Evolutionary conservation across 92 coral and sea anemone species (phyloP), one percentile per base, ranked within the genome.

Genomic region (Bergia sp.): DNA sequence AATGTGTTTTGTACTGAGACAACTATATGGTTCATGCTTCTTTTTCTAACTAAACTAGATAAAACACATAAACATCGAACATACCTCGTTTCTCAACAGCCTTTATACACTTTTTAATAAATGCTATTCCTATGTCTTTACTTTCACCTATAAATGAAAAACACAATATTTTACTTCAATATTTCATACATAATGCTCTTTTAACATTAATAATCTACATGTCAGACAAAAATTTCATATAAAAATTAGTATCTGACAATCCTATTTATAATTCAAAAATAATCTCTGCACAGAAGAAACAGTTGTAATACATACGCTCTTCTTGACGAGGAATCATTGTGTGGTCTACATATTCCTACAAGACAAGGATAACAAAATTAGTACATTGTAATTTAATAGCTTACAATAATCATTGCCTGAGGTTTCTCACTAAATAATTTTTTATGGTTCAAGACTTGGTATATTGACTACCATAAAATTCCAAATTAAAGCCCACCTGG

Each of bases 61-160:
- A 29, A 29, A 29, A 29, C 29, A 29, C 4, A 47, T 4, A 38
- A 36, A 36, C 88, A 16, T 10, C 39, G 53, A 10, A 10, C 86
- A 29, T 92, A 97, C 99, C 99, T 93, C 99, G 90, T 73, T 87
- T 93, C 88, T 97, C 99, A 65, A 97, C 94, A 23, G 98, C 99
- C 49, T 89, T 91, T 76, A 97, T 96, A 57, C 97, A 93, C 67
- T 97, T 97, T 53, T 88, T 94, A 36, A 95, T 93, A 78, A 97
- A 97, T 61, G 90, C 83, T 39, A 91, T 88, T 61, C 98, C 99
- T 85, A 94, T 91, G 16, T 90, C 98, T 37, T 73, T 85, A 20
- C 87, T 88, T 80, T 92, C 98, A 86, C 88, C 98, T 95, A 89
- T 38, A 77, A 89, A 37, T 1, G 2, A 29, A 36, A 12, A 20